Conservation (phyloP, 2,797 vertebrate species). For the Acrossocheilus wenchowensis region DNA sequence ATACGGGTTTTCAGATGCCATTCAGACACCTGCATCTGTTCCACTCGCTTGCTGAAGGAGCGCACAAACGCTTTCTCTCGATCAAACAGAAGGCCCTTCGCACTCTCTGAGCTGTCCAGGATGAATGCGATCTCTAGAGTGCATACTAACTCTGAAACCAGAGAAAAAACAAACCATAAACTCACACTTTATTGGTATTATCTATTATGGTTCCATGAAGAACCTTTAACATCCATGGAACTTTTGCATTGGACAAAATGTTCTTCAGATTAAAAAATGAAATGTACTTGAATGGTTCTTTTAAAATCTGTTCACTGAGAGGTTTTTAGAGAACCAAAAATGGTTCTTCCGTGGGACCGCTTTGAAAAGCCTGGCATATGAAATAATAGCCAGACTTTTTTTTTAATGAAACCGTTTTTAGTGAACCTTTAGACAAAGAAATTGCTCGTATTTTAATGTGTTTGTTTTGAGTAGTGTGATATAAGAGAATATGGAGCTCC, state of each 20-base stretch:
- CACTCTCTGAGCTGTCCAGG: slow-evolving; percentile 92
- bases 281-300: neutral
- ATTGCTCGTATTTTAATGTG: neutral
- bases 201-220: neutral
- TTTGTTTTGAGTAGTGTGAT: neutral
- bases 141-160: slow-evolving; percentile 66
- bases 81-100: slow-evolving; percentile 79
- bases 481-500: too few relatives aligned
- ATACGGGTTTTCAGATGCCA: slow-evolving; percentile 77
- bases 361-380: too few relatives aligned
- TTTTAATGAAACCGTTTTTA: neutral
- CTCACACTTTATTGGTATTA: neutral
- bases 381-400: neutral
- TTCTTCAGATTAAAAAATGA: neutral
- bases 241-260: neutral
- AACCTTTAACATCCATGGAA: neutral
- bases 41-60: slow-evolving; percentile 78
- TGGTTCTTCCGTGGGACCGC: neutral
- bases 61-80: slow-evolving; percentile 84
- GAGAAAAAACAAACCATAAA: slow-evolving; percentile 7
- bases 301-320: neutral
- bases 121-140: slow-evolving; percentile 82
- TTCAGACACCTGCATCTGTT: slow-evolving; percentile 72
- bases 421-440: neutral
- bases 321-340: neutral